These are phyloP conservation scores for Cynoglossus semilaevis DNA, from an alignment of 2,113 vertebrate genomes.

Conservation along the genomic window DNA sequence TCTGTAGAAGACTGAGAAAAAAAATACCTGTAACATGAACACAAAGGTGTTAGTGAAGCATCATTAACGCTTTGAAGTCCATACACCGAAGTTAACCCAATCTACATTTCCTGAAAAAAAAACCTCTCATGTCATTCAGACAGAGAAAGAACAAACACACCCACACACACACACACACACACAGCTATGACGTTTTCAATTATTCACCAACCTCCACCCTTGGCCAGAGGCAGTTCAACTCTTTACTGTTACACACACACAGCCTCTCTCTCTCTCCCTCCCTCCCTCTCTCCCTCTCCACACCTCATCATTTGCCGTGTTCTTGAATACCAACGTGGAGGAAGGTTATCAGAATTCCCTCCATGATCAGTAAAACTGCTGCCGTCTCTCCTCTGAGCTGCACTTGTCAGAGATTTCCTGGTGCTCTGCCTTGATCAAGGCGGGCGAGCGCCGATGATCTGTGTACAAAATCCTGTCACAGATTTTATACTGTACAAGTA, in stretches of 20 bases:
- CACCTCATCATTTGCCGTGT: slow-evolving; percentile 31
- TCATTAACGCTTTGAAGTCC: too few relatives aligned
- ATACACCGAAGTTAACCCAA: too few relatives aligned
- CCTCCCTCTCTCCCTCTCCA: slow-evolving; percentile 8
- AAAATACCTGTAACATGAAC: too few relatives aligned
- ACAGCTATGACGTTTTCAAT: slow-evolving; percentile 36
- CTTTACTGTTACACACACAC: slow-evolving; percentile 6
- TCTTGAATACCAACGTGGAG: slow-evolving; percentile 41
- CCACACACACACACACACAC: not conserved
- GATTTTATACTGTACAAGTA: not conserved
- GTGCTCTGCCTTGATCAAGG: slow-evolving; percentile 9
- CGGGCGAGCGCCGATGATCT: not conserved
- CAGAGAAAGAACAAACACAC: not conserved
- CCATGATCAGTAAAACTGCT: slow-evolving; percentile 7
- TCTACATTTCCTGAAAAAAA: too few relatives aligned
- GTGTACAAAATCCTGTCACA: not conserved
- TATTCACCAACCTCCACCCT: slow-evolving; percentile 40
- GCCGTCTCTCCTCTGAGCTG: not conserved
- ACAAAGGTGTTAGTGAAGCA: too few relatives aligned
- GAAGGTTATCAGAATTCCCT: slow-evolving; percentile 32
- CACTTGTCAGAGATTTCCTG: not conserved
- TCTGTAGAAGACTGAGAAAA: too few relatives aligned
- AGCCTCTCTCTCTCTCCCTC: not conserved
- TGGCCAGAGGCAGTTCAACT: slow-evolving; percentile 43
- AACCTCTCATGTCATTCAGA: too few relatives aligned